phyloP scores from a whole-genome alignment of 2,888 invertebrate genomes.

The Troides oblongomaculatus region DNA sequence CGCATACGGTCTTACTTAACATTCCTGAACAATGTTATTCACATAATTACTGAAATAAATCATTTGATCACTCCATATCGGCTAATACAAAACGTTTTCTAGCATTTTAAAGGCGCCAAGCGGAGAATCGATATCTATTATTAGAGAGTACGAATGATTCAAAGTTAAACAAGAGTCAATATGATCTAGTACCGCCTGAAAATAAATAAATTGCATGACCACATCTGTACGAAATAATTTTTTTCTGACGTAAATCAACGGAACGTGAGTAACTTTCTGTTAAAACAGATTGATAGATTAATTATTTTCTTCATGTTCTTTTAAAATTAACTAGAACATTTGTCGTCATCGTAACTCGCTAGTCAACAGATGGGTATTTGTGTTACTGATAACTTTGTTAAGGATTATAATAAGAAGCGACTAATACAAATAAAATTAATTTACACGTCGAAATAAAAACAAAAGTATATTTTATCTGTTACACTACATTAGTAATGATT shows the following conservation, averaged over 20 bases:
- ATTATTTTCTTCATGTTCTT: neutral
- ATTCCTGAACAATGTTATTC: conserved; percentile 69
- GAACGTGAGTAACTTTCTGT: neutral
- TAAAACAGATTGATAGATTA: neutral
- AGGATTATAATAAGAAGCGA: no score
- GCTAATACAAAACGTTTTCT: conserved; percentile 37
- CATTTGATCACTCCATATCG: conserved; percentile 50
- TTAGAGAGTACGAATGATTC: conserved; percentile 19
- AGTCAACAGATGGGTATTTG: no score
- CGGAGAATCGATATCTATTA: conserved; percentile 7
- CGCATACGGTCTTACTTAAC: conserved; percentile 71
- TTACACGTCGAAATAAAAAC: neutral
- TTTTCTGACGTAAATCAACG: conserved; percentile 12
- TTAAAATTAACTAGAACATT: neutral
- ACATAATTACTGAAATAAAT: conserved; percentile 71
- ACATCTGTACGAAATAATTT: conserved; percentile 13
- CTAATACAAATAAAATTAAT: neutral
- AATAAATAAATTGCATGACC: conserved; percentile 13
- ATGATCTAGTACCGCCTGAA: conserved; percentile 8
- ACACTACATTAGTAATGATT: conserved; percentile 28
- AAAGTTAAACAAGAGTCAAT: conserved; percentile 17
- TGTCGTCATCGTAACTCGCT: neutral
- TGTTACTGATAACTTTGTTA: no score
- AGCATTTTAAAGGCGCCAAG: conserved; percentile 29
- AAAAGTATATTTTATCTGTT: neutral